Evolutionary conservation across 2,113 vertebrate genomes (phyloP), one percentile per base, ranked within the genome.

Genomic region (Stomatorhinus ivindoensis): DNA sequence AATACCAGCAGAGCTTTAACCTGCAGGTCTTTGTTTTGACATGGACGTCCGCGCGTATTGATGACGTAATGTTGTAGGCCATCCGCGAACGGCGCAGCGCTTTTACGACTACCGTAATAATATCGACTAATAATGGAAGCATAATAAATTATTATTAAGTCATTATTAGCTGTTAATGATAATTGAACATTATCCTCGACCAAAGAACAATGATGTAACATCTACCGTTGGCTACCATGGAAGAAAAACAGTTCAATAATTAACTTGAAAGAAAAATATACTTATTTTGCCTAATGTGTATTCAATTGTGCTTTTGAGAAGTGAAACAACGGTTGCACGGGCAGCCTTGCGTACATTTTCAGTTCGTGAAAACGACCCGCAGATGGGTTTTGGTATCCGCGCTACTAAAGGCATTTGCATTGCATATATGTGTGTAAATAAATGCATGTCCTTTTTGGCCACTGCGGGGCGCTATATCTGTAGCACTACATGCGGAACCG

Each of bases 1-100:
- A 87, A 55, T 53, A 87, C 31, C 85, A 55, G n/a, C n/a, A 87
- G 50, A 19, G 27, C 27, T 53, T 13, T 9, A 46, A 13, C 86
- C 80, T 11, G 9, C 15, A 8, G 4, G 53, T 55, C 88, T 89
- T 89, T 89, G 88, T 89, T 89, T 82, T 53, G 48, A 21, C 19
- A 27, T 15, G 15, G 31, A 13, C 19, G 35, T 4, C 46, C 2
- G 88, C 88, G 73, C 48, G 24, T 42, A 35, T 82, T 83, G 48
- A 58, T 89, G 88, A 89, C 88, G 88, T n/a, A 82, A 55, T 7
- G 21, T 47, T 51, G 21, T 39, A 48, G 44, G 13, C 24, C 21
- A 1, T 27, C 4, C 39, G 39, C 76, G 3, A 2, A 44, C 39
- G 19, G 39, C 39, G 35, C 44, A 47, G 19, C 2, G 21, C 39